phyloP scores from a whole-genome alignment of 2,797 vertebrate genomes.

The Hoplostethus atlanticus region DNA sequence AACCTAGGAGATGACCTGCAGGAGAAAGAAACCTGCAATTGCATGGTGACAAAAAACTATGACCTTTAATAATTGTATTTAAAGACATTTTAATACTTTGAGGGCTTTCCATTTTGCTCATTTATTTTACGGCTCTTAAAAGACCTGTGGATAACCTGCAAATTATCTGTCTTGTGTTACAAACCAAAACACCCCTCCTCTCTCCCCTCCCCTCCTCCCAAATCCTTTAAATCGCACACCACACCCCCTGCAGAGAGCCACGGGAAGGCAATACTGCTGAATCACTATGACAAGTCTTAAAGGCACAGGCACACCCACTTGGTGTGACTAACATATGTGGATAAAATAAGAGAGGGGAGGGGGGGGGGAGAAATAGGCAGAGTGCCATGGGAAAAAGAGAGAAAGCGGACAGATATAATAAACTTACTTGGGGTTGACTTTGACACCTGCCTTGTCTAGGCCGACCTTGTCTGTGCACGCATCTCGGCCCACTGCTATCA shows the following conservation, averaged over 20 bases:
- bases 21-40: too few species aligned
- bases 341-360: background rate
- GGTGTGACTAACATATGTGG: background rate
- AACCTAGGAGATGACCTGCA: too few species aligned
- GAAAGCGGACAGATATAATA: background rate
- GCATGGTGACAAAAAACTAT: too few species aligned
- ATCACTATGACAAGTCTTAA: conserved; percentile 82
- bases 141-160: background rate
- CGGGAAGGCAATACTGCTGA: conserved; percentile 74
- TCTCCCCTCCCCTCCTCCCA: background rate
- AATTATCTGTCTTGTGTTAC: conserved; percentile 7
- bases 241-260: conserved; percentile 24
- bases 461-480: conserved; percentile 94
- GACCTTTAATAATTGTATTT: too few species aligned
- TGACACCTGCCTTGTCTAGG: conserved; percentile 90
- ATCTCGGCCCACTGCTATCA: conserved; percentile 94
- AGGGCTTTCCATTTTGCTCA: background rate
- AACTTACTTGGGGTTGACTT: conserved; percentile 91
- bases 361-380: background rate
- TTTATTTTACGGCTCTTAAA: background rate
- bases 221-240: conserved; percentile 14
- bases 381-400: background rate
- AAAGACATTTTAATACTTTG: too few species aligned
- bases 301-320: conserved; percentile 53
- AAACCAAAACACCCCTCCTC: conserved; percentile 10